phyloP scores from a whole-genome alignment of 1,140 invertebrate genomes.

The Neomicropteryx cornuta region DNA sequence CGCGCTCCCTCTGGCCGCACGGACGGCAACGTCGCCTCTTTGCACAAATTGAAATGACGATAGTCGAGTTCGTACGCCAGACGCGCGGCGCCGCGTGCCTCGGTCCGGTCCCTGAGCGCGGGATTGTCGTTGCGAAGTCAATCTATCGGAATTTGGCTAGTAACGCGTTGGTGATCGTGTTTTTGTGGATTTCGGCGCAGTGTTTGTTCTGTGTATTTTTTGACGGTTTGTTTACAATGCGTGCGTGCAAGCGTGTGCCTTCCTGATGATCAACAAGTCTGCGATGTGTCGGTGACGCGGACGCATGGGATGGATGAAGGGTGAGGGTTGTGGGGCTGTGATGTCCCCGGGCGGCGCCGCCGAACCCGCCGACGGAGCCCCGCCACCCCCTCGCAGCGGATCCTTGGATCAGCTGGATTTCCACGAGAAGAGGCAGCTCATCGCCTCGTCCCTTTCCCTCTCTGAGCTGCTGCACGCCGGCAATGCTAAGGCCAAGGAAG shows the following conservation, averaged over 20 bases:
- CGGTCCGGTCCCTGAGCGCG: conserved; percentile 32
- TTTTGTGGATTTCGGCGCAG: no score
- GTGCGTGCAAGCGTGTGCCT: no score
- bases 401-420: conserved; percentile 84
- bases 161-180: no score
- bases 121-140: conserved; percentile 32
- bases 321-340: conserved; percentile 34
- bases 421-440: conserved; percentile 79
- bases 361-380: conserved; percentile 34
- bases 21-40: background rate
- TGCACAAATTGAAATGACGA: no score
- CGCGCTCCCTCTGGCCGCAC: conserved; percentile 5
- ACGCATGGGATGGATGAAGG: conserved; percentile 17
- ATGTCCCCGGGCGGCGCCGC: conserved; percentile 36
- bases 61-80: no score
- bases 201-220: no score
- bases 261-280: no score
- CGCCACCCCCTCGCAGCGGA: conserved; percentile 60
- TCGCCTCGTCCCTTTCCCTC: conserved; percentile 74
- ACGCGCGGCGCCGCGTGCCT: conserved; percentile 10
- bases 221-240: no score
- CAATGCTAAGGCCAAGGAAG: conserved; percentile 45
- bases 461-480: conserved; percentile 74
- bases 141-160: no score
- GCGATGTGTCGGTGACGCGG: no score